Evolutionary conservation across 2,113 vertebrate species (phyloP), one percentile per base, ranked within the genome.

Genomic region (Austrofundulus limnaeus): DNA sequence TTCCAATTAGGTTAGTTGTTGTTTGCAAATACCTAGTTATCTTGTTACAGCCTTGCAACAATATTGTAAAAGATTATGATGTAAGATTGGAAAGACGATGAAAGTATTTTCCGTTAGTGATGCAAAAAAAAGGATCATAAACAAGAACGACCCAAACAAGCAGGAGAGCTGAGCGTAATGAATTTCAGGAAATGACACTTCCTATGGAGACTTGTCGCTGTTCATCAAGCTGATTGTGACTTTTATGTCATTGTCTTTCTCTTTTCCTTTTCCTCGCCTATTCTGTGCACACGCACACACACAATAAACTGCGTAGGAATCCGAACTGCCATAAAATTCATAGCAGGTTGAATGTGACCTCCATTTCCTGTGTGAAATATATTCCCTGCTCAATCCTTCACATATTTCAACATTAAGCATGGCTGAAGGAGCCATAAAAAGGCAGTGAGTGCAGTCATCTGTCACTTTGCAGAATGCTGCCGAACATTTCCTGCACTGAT

Each of bases 281-380:
- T 51, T 62, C 10, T 59, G 61, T 11, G 6, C 59, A 34, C 43
- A 19, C 57, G 19, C 21, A 42, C 65, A 49, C 77, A 59, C 37
- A n/a, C 21, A 43, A 61, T 46, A 66, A 42, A 38, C 16, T n/a
- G 41, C 42, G 57, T 4, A 28, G 57, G 43, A 84, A 66, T 76
- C 25, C 58, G 48, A 80, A 53, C 61, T 52, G 37, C 71, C 72
- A 82, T 86, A 85, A 88, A 86, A 86, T 67, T 81, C 75, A 72
- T 46, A 45, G 69, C 75, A 85, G 75, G 69, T 76, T 81, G 54
- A 72, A 85, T 49, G 70, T 87, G 87, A 86, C 82, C 85, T 86
- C 77, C 34, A 45, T 43, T 71, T 76, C 85, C 54, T 2, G 13
- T 25, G 46, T 86, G 82, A 84, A 77, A 83, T 83, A 81, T 72